Conservation (phyloP, 2,888 invertebrate species). For the Xiphydria camelus region DNA sequence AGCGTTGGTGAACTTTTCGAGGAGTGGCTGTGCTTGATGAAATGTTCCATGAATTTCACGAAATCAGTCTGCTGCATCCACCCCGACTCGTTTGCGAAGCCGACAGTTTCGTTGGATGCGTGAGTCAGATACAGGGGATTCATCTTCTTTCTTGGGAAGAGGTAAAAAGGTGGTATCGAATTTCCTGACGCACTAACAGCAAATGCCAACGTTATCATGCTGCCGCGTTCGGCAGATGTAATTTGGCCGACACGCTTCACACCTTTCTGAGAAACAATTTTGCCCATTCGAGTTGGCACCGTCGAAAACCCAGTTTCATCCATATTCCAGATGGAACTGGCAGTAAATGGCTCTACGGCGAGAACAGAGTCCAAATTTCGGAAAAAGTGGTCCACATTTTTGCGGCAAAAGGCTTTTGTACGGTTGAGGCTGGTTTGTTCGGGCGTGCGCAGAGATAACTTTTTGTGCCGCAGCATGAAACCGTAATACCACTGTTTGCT, state of each 20-base stretch:
- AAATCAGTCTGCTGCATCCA: slow-evolving; percentile 40
- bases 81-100: slow-evolving; percentile 29
- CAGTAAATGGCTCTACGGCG: slow-evolving; percentile 7
- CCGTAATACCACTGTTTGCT: slow-evolving; percentile 10
- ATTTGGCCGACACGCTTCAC: slow-evolving; percentile 9
- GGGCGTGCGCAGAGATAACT: slow-evolving; percentile 8
- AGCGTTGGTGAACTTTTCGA: slow-evolving; percentile 15
- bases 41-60: slow-evolving; percentile 19
- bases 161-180: slow-evolving; percentile 27
- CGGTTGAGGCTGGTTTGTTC: slow-evolving; percentile 37
- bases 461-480: slow-evolving; percentile 13
- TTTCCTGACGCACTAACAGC: slow-evolving; percentile 25
- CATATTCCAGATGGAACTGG: slow-evolving; percentile 10
- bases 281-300: slow-evolving; percentile 13
- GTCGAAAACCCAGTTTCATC: slow-evolving; percentile 17
- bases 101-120: slow-evolving; percentile 25
- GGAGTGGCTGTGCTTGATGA: slow-evolving; percentile 14
- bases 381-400: slow-evolving; percentile 16
- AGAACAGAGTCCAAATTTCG: not conserved
- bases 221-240: slow-evolving; percentile 29
- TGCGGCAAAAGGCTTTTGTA: slow-evolving; percentile 19
- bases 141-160: slow-evolving; percentile 30
- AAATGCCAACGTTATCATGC: slow-evolving; percentile 23
- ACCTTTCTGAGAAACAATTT: slow-evolving; percentile 13
- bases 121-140: slow-evolving; percentile 21